Evolutionary conservation across 64 coral and sea anemone genomes (phyloP), one percentile per base, ranked within the genome.

Genomic region (Stylophora pistillata): DNA sequence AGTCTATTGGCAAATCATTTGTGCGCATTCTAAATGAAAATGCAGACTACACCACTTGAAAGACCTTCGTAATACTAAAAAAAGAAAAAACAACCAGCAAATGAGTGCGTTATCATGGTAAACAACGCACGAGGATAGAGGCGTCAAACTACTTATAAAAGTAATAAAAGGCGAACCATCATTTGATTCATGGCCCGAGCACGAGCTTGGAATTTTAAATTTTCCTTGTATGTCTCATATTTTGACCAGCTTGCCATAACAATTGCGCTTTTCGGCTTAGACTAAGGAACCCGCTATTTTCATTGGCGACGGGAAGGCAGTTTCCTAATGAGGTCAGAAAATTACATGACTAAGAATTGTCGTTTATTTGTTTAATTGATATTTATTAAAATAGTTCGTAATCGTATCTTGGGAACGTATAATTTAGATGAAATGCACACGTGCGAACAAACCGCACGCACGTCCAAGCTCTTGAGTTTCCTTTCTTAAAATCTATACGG

Each of bases 321-420:
- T 70, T 84, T 53, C 69, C 34, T 54, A 21, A 84, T 70, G 52
- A 84, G 80, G 33, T 53, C 62, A 70, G 37, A 84, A 69, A 33
- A 84, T 84, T 84, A 84, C 32, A 84, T 84, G 62, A 70, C 60
- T 34, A 70, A 69, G 69, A 84, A 84, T 84, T 84, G 62, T 63
- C 37, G 80, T 70, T 84, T 84, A 62, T 84, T 84, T 70, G 61
- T 70, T 13, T 84, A 69, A 84, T 69, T 84, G 80, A 70, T 70
- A 52, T 84, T 62, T 84, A 30, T 84, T 70, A 55, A 84, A 47
- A 47, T 47, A 47, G 13, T 25, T 15, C 4, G 20, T 82, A 65
- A 63, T 82, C 64, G 64, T 82, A 82, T 65, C 17, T 63, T 41
- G 5, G 79, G 37, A 47, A 47, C 37, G 61, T 54, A 69, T 53